Base-by-base conservation (phyloP, 2,113 vertebrate species). In the Eurypyga helias region DNA sequence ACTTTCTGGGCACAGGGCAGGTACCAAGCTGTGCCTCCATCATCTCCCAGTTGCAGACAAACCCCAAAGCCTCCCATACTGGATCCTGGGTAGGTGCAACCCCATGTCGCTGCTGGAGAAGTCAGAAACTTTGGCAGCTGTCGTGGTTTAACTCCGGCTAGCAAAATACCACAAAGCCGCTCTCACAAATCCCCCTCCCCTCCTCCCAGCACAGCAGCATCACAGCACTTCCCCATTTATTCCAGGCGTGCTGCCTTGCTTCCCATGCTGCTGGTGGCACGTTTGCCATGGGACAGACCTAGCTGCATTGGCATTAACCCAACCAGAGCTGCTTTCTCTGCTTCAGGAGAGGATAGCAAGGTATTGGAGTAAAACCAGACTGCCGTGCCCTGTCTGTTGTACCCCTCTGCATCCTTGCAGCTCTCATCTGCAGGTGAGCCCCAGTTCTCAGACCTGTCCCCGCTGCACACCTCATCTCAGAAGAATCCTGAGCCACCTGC, bases 251-350 rank as follows among this genome's bases (percentile, higher is more conserved):
- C 57, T 83, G 52, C 38, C 52, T 80, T 89, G 45, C 6, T n/a
- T 72, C 18, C 34, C 0, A 0, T 57, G 48, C 34, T 61, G 23
- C 34, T 77, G 34, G 29, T 80, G 67, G 17, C 38, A 43, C 8
- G 6, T 0, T 16, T 8, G 28, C 25, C 33, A 11, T 6, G 6
- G 26, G 49, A 60, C 33, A 45, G 33, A n/a, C 54, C 11, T 65
- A 26, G 33, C 16, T 72, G 41, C n/a, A 14, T 8, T 69, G 49
- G 28, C 41, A 36, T 83, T 86, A 95, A 33, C 23, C 14, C 45
- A 72, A 33, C 7, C 20, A 52, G 75, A 72, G 7, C 7, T 70
- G 34, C 2, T 72, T 88, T 90, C 28, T 81, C 17, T 69, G 49
- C 45, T 79, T 7, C 54, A 54, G 24, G 18, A 93, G 49, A 83